Conservation (phyloP, 23 tunicate genomes). For the Trididemnum miniatum region DNA sequence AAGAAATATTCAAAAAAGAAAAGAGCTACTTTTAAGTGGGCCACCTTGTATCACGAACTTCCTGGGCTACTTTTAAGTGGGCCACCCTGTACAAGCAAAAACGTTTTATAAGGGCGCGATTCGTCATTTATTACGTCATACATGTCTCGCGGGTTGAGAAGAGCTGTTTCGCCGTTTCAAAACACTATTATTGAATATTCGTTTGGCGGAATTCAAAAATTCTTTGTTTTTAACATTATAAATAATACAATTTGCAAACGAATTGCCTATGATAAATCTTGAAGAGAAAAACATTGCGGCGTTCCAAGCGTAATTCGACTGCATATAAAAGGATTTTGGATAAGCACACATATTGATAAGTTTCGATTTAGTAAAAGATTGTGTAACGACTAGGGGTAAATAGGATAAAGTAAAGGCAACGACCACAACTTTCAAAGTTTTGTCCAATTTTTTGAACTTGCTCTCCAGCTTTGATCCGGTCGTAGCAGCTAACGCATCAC, state of each 20-base stretch:
- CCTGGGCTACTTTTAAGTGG: too few relatives aligned
- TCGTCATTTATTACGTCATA: too few relatives aligned
- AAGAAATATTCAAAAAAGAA: too few relatives aligned
- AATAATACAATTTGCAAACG: slow-evolving; percentile 32
- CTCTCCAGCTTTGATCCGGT: background rate
- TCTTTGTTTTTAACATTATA: slow-evolving; percentile 21
- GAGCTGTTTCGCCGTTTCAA: too few relatives aligned
- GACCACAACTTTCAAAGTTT: slow-evolving; percentile 7
- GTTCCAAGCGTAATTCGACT: slow-evolving; percentile 13
- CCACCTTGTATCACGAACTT: too few relatives aligned
- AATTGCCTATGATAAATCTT: slow-evolving; percentile 27
- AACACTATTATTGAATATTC: background rate
- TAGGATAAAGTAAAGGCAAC: slow-evolving; percentile 34
- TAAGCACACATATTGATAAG: background rate
- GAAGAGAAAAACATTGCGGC: slow-evolving; percentile 41
- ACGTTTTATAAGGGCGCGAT: too few relatives aligned
- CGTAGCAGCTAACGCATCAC: background rate
- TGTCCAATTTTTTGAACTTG: slow-evolving; percentile 5
- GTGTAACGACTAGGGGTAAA: slow-evolving; percentile 35
- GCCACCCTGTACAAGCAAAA: too few relatives aligned
- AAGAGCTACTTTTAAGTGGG: too few relatives aligned
- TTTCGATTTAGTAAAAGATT: slow-evolving; percentile 21
- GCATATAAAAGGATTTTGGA: slow-evolving; percentile 27
- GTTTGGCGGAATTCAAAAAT: slow-evolving; percentile 14
- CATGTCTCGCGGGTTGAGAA: too few relatives aligned